A percentile compares a stretch with the other conserved stretches of the same genome.
Evolutionary conservation across 2,113 vertebrate species (phyloP).

Genomic region (Prionailurus bengalensis): DNA sequence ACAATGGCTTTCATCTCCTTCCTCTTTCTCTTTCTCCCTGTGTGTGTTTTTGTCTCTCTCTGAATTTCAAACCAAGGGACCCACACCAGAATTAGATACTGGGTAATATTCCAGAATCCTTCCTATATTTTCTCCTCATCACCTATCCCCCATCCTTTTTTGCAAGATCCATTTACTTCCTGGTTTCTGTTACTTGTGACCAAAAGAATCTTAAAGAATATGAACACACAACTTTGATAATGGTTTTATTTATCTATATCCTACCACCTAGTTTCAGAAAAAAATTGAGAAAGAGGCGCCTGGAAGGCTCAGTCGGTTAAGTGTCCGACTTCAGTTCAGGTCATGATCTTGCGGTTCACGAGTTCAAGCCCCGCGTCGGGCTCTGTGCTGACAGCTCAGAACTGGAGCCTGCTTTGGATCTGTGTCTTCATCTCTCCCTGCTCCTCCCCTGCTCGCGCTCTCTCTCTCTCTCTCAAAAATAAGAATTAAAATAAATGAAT

Average conservation of each 20-base stretch:
- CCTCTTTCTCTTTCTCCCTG: neutral
- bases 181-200: slow-evolving; percentile 57
- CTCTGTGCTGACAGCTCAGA: too few relatives aligned
- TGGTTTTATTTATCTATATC: neutral
- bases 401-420: too few relatives aligned
- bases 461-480: too few relatives aligned
- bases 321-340: too few relatives aligned
- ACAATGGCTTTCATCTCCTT: neutral
- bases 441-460: too few relatives aligned
- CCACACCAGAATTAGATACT: neutral
- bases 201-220: neutral
- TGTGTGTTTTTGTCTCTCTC: neutral
- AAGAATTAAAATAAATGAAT: too few relatives aligned
- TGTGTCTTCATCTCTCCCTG: too few relatives aligned
- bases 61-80: neutral
- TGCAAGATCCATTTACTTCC: neutral
- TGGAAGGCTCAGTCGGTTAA: too few relatives aligned
- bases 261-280: neutral
- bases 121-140: neutral
- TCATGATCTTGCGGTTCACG: too few relatives aligned
- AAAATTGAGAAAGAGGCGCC: neutral
- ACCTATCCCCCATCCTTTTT: neutral
- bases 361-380: too few relatives aligned
- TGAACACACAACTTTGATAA: neutral
- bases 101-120: neutral